Percentiles rank a stretch among this genome's conserved stretches.
Conservation (phyloP, 2,888 invertebrate species). For the Cephalotes varians region DNA sequence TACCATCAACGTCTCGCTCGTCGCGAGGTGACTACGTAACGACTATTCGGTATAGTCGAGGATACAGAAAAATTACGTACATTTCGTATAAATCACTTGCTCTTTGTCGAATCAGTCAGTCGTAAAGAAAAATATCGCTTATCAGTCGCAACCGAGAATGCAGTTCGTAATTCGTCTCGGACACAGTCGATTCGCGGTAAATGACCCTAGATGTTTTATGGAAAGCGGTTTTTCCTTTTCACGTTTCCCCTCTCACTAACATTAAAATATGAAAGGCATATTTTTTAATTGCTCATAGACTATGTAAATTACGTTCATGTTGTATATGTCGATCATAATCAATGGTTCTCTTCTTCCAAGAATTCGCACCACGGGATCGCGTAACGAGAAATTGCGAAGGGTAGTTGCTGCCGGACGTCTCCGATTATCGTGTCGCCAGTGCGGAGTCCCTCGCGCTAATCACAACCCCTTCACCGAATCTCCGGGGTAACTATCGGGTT, state of each 20-base stretch:
- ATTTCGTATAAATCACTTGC: conserved; percentile 17
- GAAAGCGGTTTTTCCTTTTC: conserved; percentile 11
- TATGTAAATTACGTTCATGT: background rate
- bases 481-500: conserved; percentile 75
- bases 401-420: conserved; percentile 20
- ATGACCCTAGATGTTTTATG: background rate
- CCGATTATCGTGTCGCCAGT: conserved; percentile 45
- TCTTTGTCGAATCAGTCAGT: conserved; percentile 41
- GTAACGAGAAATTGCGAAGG: conserved; percentile 36
- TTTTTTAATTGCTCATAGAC: background rate
- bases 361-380: background rate
- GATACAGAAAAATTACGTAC: conserved; percentile 27
- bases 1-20: conserved; percentile 9
- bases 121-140: conserved; percentile 25
- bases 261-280: background rate
- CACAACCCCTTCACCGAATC: conserved; percentile 59
- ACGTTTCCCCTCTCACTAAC: background rate
- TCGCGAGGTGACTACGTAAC: conserved; percentile 23
- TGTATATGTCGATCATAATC: conserved; percentile 2
- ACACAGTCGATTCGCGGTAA: background rate
- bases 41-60: background rate
- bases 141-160: conserved; percentile 1
- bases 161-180: conserved; percentile 1
- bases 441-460: conserved; percentile 64
- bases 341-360: background rate